Conservation (phyloP, 2,113 vertebrate species). For the Neogale vison region DNA sequence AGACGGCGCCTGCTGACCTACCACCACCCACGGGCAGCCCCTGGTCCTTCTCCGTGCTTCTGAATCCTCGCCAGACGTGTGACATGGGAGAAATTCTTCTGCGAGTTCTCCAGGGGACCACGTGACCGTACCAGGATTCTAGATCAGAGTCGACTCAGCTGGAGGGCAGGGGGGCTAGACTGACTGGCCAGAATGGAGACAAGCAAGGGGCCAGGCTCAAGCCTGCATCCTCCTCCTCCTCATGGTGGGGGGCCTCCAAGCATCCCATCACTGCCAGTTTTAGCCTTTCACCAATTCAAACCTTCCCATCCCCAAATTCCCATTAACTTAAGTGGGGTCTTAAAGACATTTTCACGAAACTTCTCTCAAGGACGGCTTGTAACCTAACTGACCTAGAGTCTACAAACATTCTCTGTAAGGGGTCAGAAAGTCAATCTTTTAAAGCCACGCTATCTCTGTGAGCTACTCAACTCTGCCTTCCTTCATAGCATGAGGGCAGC, state of each 20-base stretch:
- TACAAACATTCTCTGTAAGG: not conserved
- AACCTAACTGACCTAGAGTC: not conserved
- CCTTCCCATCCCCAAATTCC: too few relatives aligned
- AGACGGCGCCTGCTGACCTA: not conserved
- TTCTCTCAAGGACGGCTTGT: not conserved
- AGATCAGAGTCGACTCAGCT: not conserved
- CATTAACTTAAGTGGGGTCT: not conserved
- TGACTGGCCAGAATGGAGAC: not conserved
- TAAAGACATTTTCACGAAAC: not conserved
- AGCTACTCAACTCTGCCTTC: not conserved
- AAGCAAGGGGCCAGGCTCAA: not conserved
- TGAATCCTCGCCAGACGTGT: not conserved
- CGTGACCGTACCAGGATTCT: not conserved
- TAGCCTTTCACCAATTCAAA: not conserved
- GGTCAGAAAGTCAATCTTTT: not conserved
- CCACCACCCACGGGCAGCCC: not conserved
- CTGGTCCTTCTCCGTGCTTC: not conserved
- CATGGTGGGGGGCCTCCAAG: not conserved
- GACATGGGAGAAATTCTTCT: not conserved
- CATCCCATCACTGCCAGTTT: not conserved
- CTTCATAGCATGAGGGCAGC: not conserved
- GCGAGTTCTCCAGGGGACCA: not conserved
- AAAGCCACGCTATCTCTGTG: not conserved
- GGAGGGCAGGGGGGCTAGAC: not conserved
- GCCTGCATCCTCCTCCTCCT: not conserved